Conservation (phyloP, 2,113 vertebrate genomes). For the Rhegmatorhina hoffmannsi region DNA sequence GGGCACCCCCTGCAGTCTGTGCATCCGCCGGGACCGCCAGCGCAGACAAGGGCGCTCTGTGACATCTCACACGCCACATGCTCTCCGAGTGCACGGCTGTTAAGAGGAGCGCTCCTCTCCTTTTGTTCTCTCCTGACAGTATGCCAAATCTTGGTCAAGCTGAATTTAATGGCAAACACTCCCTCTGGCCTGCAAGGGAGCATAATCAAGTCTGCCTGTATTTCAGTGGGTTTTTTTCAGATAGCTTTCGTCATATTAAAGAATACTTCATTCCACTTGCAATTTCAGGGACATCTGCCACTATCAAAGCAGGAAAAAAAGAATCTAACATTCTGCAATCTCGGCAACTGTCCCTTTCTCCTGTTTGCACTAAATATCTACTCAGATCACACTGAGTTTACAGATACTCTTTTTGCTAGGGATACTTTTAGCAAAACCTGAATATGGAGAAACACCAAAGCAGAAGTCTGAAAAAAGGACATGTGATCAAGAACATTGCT, state of each 20-base stretch:
- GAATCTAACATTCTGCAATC: background rate
- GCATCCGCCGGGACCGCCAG: background rate
- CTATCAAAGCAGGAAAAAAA: background rate
- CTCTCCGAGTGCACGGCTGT: background rate
- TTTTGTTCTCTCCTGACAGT: background rate
- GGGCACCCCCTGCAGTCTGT: background rate
- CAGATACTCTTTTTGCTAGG: background rate
- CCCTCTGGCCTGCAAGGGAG: background rate
- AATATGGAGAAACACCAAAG: background rate
- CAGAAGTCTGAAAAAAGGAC: background rate
- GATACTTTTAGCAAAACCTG: background rate
- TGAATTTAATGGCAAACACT: background rate
- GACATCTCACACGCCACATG: background rate
- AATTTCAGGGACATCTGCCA: background rate
- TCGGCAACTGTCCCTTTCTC: background rate
- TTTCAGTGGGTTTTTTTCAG: accelerated
- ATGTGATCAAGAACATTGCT: background rate
- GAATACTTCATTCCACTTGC: background rate
- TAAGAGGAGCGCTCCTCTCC: background rate
- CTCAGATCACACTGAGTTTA: background rate
- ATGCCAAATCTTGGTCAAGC: background rate
- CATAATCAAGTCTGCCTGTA: background rate
- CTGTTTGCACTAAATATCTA: background rate
- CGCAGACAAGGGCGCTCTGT: background rate
- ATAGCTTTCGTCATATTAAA: background rate